phyloP scores from a whole-genome alignment of 1,140 invertebrate genomes.

The Pentalonia nigronervosa region DNA sequence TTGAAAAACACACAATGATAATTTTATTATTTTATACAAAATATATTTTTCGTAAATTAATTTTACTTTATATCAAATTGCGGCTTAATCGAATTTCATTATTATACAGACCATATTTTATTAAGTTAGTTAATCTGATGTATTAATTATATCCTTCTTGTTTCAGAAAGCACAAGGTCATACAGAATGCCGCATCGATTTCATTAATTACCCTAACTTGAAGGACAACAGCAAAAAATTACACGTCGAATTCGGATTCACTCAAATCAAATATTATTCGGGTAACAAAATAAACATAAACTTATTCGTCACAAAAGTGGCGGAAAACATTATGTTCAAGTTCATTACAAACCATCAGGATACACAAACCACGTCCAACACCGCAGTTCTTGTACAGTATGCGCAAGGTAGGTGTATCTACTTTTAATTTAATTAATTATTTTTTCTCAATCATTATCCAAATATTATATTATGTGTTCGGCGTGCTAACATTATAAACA shows the following conservation, averaged over 20 bases:
- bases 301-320: constrained; percentile 66
- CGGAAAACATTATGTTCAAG: constrained; percentile 67
- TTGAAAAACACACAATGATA: not conserved
- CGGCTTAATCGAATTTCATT: not conserved
- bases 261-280: constrained; percentile 66
- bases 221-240: constrained; percentile 68
- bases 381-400: constrained; percentile 34
- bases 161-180: constrained; percentile 67
- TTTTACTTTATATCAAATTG: not conserved
- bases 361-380: constrained; percentile 34
- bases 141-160: not conserved
- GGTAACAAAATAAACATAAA: constrained; percentile 65
- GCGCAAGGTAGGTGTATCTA: constrained; percentile 6
- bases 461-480: not conserved
- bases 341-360: constrained; percentile 60
- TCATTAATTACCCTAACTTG: constrained; percentile 65
- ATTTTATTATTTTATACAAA: not conserved
- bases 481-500: not conserved
- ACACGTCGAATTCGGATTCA: constrained; percentile 67
- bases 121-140: not conserved
- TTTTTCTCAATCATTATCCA: not conserved
- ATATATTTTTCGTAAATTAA: too few relatives aligned
- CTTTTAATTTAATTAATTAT: not conserved
- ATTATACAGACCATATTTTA: not conserved
- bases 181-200: constrained; percentile 67